Conservation (phyloP, 2,888 invertebrate genomes). For the Caenorhabditis sp. region DNA sequence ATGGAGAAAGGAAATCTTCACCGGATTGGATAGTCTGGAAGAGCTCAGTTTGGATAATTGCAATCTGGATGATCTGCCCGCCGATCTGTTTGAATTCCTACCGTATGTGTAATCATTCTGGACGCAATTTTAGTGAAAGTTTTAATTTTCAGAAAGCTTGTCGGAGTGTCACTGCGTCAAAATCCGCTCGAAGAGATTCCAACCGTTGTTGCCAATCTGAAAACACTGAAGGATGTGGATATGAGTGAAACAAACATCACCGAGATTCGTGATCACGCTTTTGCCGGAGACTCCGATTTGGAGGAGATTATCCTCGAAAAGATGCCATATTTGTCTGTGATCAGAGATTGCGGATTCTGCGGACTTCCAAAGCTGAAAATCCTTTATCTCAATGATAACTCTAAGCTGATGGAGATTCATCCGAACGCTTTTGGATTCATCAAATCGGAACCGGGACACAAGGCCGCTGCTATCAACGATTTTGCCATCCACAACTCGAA, state of each 20-base stretch:
- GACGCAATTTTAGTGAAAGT: not conserved
- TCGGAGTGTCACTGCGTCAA: constrained; percentile 62
- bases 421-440: constrained; percentile 64
- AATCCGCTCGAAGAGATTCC: constrained; percentile 68
- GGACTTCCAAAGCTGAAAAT: constrained; percentile 55
- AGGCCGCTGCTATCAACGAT: constrained; percentile 17
- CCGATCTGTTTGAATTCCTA: constrained; percentile 67
- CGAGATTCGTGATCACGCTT: constrained; percentile 57
- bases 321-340: constrained; percentile 51
- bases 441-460: constrained; percentile 26
- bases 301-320: constrained; percentile 50
- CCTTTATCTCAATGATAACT: constrained; percentile 28
- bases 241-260: constrained; percentile 63
- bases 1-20: constrained; percentile 57
- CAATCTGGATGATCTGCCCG: constrained; percentile 52
- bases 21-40: constrained; percentile 67
- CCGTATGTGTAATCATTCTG: constrained; percentile 52
- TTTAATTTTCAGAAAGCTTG: constrained; percentile 63
- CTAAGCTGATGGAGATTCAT: constrained; percentile 48
- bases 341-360: constrained; percentile 67
- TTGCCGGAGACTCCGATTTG: constrained; percentile 42
- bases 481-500: constrained; percentile 52
- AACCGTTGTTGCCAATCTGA: constrained; percentile 56
- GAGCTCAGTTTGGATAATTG: constrained; percentile 70
- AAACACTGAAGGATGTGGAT: constrained; percentile 63